Conservation (phyloP, 2,113 vertebrate species). For the Erinaceus europaeus region DNA sequence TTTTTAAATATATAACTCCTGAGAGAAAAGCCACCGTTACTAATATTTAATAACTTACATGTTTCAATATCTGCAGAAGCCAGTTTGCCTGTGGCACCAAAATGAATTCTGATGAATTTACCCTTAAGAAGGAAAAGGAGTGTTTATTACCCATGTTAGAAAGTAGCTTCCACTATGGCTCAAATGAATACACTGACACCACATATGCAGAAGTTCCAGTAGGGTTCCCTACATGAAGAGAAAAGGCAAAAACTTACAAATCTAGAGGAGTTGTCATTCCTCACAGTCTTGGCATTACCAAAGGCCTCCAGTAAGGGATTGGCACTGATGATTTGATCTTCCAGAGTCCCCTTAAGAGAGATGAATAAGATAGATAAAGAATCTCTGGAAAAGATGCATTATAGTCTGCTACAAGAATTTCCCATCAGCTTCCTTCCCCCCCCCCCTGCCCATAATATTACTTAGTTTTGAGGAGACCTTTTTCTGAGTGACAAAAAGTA, state of each 20-base stretch:
- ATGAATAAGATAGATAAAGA: background rate
- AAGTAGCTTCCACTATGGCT: background rate
- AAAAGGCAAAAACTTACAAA: constrained; percentile 75
- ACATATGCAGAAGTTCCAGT: background rate
- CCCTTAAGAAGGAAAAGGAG: constrained; percentile 81
- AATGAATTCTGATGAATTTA: constrained; percentile 96
- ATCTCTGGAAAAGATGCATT: background rate
- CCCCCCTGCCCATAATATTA: background rate
- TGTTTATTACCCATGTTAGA: background rate
- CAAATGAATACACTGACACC: background rate
- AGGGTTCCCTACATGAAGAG: background rate
- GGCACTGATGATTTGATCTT: constrained; percentile 84
- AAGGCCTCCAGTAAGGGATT: constrained; percentile 83
- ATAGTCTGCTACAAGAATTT: background rate
- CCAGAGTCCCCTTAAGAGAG: constrained; percentile 74
- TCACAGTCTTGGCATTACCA: constrained; percentile 82
- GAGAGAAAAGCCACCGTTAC: background rate
- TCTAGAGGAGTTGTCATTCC: constrained; percentile 84
- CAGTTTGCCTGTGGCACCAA: constrained; percentile 91
- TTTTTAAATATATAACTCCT: background rate
- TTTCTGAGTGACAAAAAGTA: no score
- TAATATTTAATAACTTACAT: constrained; percentile 81
- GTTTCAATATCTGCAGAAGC: constrained; percentile 96
- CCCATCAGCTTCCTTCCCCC: background rate
- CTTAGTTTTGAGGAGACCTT: no score